A percentile compares a stretch with the other conserved stretches of the same genome.
Conservation (phyloP, 2,888 invertebrate genomes). For the Phortica magna region DNA sequence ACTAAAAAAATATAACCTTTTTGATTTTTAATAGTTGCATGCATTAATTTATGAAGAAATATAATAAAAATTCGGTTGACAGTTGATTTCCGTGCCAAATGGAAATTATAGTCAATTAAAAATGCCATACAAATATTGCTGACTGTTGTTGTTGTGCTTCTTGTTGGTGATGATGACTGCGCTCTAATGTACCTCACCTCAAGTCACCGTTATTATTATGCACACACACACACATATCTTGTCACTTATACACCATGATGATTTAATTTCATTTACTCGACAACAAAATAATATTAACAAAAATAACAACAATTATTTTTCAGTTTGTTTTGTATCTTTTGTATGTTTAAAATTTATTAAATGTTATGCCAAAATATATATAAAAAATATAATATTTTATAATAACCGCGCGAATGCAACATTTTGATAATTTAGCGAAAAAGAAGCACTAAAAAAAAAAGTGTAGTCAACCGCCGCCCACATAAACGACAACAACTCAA, state of each 20-base stretch:
- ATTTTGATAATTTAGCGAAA: slow-evolving; percentile 26
- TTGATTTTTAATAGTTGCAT: background rate
- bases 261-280: slow-evolving; percentile 21
- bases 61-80: slow-evolving; percentile 50
- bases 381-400: slow-evolving; percentile 1
- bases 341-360: background rate
- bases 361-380: slow-evolving; percentile 12
- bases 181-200: background rate
- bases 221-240: slow-evolving; percentile 5
- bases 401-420: slow-evolving; percentile 3
- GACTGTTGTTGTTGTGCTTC: background rate
- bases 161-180: slow-evolving; percentile 3
- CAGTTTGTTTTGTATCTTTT: too few species aligned
- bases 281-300: background rate
- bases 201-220: background rate
- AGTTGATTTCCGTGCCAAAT: slow-evolving; percentile 59
- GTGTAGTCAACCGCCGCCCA: background rate
- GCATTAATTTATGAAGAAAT: background rate
- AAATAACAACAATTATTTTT: background rate
- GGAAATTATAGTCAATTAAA: slow-evolving; percentile 53
- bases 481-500: background rate
- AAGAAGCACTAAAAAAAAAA: background rate
- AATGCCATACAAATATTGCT: slow-evolving; percentile 1
- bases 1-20: background rate
- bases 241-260: slow-evolving; percentile 17